Evolutionary conservation across 1,140 invertebrate genomes (phyloP), one percentile per base, ranked within the genome.

Genomic region (Meloidogyne floridensis): DNA sequence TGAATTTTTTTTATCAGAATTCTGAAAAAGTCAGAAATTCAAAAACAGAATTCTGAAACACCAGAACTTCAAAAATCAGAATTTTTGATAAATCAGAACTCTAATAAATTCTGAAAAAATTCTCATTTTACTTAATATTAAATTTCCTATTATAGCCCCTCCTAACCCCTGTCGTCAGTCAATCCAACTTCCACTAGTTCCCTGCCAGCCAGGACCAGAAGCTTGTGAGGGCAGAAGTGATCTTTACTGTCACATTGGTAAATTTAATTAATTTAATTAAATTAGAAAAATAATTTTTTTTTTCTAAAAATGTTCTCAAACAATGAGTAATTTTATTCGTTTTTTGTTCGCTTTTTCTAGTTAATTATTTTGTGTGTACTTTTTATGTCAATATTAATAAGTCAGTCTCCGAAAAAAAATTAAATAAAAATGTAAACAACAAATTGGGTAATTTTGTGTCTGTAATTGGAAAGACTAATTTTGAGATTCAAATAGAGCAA

Each of bases 201-300:
- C 71, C 2, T 89, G 88, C 69, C 82, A 80, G 11, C 84, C 84
- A 18, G 84, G 83, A 13, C 84, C 84, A 65, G 70, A 72, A 18
- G 80, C 81, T 0, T 89, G 89, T 70, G 87, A 84, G 8, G 86
- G 85, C 59, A 71, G 83, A 72, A 69, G 75, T 13, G 81, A 84
- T 65, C 54, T 75, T 6, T 89, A 81, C 72, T 89, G 87, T 72
- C 87, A 89, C 76, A 83, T 89, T 71, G 88, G 88, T 78, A 87
- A 84, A 32, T 32, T 65, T 5, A 65, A 65, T n/a, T 65, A n/a
- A 65, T 0, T 59, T 15, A 59, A 59, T n/a, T n/a, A 59, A 59
- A 59, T 20, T 20, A 20, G 0, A 20, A 20, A 20, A 20, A 1
- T 20, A 20, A 20, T 20, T 20, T 0, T 1, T 20, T 0, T 20